Conservation (phyloP, 2,113 vertebrate genomes). For the Clarias macrocephalus region DNA sequence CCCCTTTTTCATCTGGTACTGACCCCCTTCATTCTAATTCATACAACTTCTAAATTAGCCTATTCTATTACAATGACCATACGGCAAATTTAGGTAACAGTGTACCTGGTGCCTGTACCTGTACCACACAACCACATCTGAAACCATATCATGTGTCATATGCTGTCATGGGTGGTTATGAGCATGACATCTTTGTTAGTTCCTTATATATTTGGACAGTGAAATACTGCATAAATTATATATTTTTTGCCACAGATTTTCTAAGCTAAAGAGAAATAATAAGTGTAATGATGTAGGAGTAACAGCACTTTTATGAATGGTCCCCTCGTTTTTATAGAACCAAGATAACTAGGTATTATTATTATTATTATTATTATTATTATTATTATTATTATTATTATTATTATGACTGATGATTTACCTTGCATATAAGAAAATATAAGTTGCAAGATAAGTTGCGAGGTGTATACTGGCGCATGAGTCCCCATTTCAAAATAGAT, state of each 20-base stretch:
- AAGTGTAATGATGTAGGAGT: neutral
- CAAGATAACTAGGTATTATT: too few species aligned
- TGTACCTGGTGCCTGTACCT: neutral
- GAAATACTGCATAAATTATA: neutral
- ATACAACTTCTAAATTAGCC: constrained; percentile 2
- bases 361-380: too few species aligned
- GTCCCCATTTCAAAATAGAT: too few species aligned
- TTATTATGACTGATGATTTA: too few species aligned
- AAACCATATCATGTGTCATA: neutral
- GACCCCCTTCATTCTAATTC: constrained; percentile 45
- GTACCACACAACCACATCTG: neutral
- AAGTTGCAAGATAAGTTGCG: too few species aligned
- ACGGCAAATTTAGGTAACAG: constrained; percentile 12
- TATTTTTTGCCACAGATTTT: neutral
- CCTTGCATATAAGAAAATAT: too few species aligned
- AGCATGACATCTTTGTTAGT: neutral
- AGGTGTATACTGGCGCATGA: too few species aligned
- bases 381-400: too few species aligned
- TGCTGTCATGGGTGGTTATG: too few species aligned
- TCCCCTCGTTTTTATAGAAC: too few species aligned
- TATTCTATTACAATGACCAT: neutral
- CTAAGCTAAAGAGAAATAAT: neutral
- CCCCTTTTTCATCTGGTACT: constrained; percentile 46
- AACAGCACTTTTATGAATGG: neutral
- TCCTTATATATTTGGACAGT: neutral